Conservation (phyloP, 2,113 vertebrate genomes). For the Bubalus kerabau region DNA sequence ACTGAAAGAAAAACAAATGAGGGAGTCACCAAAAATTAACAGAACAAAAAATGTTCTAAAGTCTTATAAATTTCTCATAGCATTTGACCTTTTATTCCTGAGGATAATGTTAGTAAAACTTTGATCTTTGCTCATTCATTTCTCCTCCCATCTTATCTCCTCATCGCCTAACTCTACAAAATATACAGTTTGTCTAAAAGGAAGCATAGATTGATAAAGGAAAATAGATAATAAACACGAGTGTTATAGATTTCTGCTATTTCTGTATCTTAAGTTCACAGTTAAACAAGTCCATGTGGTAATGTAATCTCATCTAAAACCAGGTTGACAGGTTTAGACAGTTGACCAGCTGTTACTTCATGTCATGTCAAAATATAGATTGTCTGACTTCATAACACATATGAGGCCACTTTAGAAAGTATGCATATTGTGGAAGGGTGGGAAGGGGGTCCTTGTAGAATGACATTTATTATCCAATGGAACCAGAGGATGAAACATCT, state of each 20-base stretch:
- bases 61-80: constrained; percentile 15
- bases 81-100: constrained; percentile 5
- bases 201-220: constrained; percentile 4
- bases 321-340: neutral
- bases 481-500: constrained; percentile 9
- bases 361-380: constrained; percentile 28
- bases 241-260: constrained; percentile 6
- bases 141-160: neutral
- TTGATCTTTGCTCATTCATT: neutral
- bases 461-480: constrained; percentile 15
- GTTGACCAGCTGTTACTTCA: constrained; percentile 44
- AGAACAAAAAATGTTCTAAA: constrained; percentile 13
- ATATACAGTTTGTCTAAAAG: neutral
- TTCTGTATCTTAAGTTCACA: neutral
- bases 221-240: neutral
- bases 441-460: neutral
- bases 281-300: neutral
- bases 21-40: neutral
- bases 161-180: neutral
- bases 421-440: neutral
- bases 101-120: constrained; percentile 24
- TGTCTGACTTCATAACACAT: constrained; percentile 27
- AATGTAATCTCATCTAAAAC: constrained; percentile 38
- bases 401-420: neutral
- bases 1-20: constrained; percentile 27